Conservation (phyloP, 2,888 invertebrate species). For the Drosophila sordidula region DNA sequence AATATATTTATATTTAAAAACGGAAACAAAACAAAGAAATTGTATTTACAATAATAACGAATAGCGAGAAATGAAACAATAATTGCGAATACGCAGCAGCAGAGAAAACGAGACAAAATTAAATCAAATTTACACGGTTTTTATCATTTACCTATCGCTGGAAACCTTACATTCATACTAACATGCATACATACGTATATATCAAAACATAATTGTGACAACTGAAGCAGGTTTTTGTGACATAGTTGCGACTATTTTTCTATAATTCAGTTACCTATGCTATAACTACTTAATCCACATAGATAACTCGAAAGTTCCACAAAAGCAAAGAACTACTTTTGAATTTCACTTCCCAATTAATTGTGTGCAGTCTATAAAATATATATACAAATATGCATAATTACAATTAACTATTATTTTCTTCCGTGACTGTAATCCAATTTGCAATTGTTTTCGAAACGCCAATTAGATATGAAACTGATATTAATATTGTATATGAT, state of each 20-base stretch:
- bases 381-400: constrained; percentile 15
- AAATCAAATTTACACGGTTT: constrained; percentile 25
- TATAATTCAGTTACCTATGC: constrained; percentile 30
- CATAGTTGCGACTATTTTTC: constrained; percentile 18
- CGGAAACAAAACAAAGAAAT: constrained; percentile 53
- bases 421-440: constrained; percentile 18
- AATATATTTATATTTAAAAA: constrained; percentile 64
- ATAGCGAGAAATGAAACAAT: constrained; percentile 44
- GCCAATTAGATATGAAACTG: constrained; percentile 53
- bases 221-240: constrained; percentile 11
- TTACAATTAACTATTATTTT: constrained; percentile 18
- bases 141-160: constrained; percentile 24
- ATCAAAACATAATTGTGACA: constrained; percentile 22
- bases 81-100: constrained; percentile 39
- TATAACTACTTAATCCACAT: constrained; percentile 9
- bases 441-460: constrained; percentile 46
- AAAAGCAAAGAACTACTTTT: constrained; percentile 7
- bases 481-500: constrained; percentile 50
- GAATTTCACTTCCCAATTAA: constrained; percentile 31
- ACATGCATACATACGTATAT: constrained; percentile 5
- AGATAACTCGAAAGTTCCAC: constrained; percentile 7
- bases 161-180: constrained; percentile 18
- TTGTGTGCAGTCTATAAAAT: constrained; percentile 21
- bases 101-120: constrained; percentile 37
- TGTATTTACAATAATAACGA: constrained; percentile 64